Percentiles rank a stretch among this genome's conserved stretches.
These are phyloP conservation scores for Plagodis dolabraria DNA, from an alignment of 2,888 invertebrate genomes.

Conservation along the genomic window DNA sequence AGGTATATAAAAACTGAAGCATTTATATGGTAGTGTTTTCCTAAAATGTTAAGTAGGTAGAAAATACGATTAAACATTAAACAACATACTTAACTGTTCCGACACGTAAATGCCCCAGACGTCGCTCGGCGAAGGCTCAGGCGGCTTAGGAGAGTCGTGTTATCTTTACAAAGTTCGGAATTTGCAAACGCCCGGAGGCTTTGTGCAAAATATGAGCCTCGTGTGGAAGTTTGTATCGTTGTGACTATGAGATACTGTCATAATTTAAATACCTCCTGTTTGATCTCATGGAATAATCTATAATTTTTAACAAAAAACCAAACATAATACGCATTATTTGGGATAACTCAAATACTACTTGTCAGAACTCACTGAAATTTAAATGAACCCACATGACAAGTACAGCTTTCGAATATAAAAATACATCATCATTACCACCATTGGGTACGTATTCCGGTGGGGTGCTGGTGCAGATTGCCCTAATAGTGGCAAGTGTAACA, in stretches of 20 bases:
- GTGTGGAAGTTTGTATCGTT: conserved; percentile 28
- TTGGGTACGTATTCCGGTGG: too few species aligned
- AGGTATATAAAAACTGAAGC: too few species aligned
- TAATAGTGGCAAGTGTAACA: too few species aligned
- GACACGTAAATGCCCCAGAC: conserved; percentile 27
- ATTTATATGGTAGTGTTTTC: background rate
- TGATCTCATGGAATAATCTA: background rate
- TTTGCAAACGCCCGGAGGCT: conserved; percentile 26
- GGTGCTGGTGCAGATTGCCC: too few species aligned
- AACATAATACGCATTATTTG: too few species aligned
- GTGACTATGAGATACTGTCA: conserved; percentile 12
- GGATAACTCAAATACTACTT: too few species aligned
- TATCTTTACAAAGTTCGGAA: conserved; percentile 34
- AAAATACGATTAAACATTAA: conserved; percentile 14
- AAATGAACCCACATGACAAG: too few species aligned
- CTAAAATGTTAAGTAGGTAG: conserved; percentile 18
- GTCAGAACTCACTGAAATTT: too few species aligned
- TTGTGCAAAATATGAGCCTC: conserved; percentile 24
- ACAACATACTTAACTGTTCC: conserved; percentile 21
- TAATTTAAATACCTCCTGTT: conserved; percentile 7
- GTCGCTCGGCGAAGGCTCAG: conserved; percentile 14
- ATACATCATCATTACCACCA: too few species aligned
- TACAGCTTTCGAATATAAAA: too few species aligned
- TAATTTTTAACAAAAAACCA: too few species aligned
- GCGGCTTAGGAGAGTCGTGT: conserved; percentile 26